Base-by-base conservation (phyloP, 1,140 invertebrate species). In the Pseudomyrmex flavicornis region DNA sequence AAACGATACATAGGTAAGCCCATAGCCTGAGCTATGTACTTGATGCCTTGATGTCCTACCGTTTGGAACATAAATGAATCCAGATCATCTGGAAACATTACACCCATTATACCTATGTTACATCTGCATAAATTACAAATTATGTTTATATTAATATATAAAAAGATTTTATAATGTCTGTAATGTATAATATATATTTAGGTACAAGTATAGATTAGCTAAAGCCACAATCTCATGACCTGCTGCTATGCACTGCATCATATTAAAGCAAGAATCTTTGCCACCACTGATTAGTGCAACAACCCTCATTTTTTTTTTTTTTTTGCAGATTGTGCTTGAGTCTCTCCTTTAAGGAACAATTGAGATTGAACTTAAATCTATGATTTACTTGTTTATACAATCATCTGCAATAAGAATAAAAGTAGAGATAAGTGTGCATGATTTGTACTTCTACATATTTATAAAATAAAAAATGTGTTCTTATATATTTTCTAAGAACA, bases 51-150 rank as follows among this genome's bases (percentile, higher is more conserved):
- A 94, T 99, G 98, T 10, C 99, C 99, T 72, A 99, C 99, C 70
- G 98, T 99, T 95, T 99, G 99, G 93, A 99, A 99, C 99, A 99
- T 99, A 92, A 98, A 99, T 92, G 99, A 99, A 94, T 99, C 99
- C 85, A 99, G 93, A 93, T 99, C 99, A 96, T 98, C 97, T 98
- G 90, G 17, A 88, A 93, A 82, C 4, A 89, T 85, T 73, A 22
- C 56, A 15, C 3, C 10, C 63, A 44, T 84, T 80, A 65, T 9
- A 26, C 69, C 17, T 84, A 50, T 79, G 82, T 69, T 75, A 74
- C 52, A 79, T 73, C 52, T 82, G 50, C 44, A 82, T 82, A 85
- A 82, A 62, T 70, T 68, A 35, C 8, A 61, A 48, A 63, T 63
- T 69, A 84, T 80, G 65, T 74, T 69, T 61, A 58, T 44, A 17